These are phyloP conservation scores for Solenodon paradoxus DNA, from an alignment of 2,113 vertebrate genomes.

Conservation along the genomic window DNA sequence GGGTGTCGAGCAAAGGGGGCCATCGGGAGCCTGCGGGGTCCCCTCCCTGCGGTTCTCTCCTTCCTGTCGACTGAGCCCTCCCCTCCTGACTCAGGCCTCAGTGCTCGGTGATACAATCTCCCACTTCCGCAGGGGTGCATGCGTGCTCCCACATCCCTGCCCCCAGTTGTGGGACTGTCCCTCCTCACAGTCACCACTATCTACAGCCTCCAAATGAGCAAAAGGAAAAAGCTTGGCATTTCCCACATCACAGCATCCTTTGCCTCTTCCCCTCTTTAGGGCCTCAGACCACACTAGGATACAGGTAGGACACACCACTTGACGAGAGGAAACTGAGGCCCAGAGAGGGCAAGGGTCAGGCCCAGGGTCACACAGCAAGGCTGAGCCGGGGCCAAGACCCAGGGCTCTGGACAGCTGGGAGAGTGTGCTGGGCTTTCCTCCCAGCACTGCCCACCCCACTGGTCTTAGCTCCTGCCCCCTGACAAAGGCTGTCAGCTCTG, in stretches of 20 bases:
- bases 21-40: neutral
- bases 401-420: neutral
- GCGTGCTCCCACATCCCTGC: neutral
- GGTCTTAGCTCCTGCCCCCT: neutral
- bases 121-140: constrained; percentile 50
- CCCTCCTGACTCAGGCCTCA: fast-evolving
- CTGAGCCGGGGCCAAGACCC: neutral
- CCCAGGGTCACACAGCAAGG: neutral
- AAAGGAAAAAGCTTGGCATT: neutral
- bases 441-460: neutral
- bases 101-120: constrained; percentile 55
- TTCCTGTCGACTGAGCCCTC: constrained; percentile 55
- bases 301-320: neutral
- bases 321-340: neutral
- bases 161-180: neutral
- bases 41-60: neutral
- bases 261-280: too few species aligned
- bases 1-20: neutral
- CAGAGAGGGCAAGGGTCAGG: neutral
- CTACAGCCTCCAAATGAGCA: neutral
- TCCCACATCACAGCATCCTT: constrained; percentile 29
- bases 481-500: neutral
- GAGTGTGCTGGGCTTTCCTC: neutral
- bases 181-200: constrained; percentile 27
- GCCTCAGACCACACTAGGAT: neutral